Evolutionary conservation across 2,888 invertebrate genomes (phyloP).

Genomic region (Dorcus hopei): DNA sequence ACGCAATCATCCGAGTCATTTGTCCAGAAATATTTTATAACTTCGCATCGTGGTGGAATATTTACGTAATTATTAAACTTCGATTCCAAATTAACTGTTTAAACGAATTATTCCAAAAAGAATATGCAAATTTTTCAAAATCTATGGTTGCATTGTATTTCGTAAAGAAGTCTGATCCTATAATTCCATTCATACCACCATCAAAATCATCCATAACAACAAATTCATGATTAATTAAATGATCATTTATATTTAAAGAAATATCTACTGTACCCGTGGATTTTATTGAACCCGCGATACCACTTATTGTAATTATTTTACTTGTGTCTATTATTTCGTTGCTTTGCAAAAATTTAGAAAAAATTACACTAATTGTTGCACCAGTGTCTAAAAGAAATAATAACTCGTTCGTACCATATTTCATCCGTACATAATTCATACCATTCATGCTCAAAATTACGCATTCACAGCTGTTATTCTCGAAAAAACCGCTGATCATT

Average conservation of each 20-base stretch:
- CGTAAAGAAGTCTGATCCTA: constrained; percentile 7
- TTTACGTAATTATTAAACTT: constrained; percentile 4
- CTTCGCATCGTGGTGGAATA: constrained; percentile 1
- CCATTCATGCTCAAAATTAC: constrained; percentile 4
- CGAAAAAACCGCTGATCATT: constrained; percentile 1
- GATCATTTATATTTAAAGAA: neutral
- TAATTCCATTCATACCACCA: constrained; percentile 7
- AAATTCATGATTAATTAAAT: neutral
- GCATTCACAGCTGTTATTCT: neutral
- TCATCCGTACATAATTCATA: constrained; percentile 6
- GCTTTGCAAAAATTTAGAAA: neutral
- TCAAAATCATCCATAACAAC: neutral
- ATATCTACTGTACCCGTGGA: neutral
- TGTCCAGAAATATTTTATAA: neutral
- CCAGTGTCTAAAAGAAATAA: constrained; percentile 4
- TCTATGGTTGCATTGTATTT: too few species aligned
- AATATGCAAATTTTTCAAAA: too few species aligned
- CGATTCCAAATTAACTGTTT: constrained; percentile 3
- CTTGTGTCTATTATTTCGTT: neutral
- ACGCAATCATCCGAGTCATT: neutral
- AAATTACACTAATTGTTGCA: constrained; percentile 1
- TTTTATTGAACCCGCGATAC: constrained; percentile 3
- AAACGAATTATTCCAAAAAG: neutral
- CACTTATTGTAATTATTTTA: constrained; percentile 1
- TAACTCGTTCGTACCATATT: neutral